Evolutionary conservation across 2,888 invertebrate species (phyloP).

Genomic region (Steinernema carpocapsae): DNA sequence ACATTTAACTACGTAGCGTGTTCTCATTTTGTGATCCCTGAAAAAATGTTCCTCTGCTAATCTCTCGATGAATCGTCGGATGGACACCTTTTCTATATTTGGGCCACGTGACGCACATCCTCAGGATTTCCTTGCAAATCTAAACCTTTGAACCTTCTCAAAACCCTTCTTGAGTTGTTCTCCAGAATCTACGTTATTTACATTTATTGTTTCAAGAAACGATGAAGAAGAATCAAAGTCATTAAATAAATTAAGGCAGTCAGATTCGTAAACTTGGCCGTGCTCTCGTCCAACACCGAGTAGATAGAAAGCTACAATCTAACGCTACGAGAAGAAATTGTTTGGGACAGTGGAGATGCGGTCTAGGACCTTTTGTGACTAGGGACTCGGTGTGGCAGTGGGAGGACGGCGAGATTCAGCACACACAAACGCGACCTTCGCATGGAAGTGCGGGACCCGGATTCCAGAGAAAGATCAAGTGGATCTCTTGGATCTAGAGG

Average conservation of each 20-base stretch:
- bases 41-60: too few species aligned
- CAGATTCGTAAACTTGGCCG: neutral
- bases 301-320: neutral
- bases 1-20: too few species aligned
- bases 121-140: too few species aligned
- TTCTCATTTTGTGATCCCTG: too few species aligned
- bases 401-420: constrained; percentile 1
- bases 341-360: neutral
- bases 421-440: neutral
- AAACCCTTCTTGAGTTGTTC: neutral
- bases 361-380: constrained; percentile 8
- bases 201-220: neutral
- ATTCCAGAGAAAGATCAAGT: neutral
- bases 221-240: neutral
- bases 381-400: constrained; percentile 15
- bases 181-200: neutral
- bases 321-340: neutral
- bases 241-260: constrained; percentile 15
- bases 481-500: constrained; percentile 1
- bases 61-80: too few species aligned
- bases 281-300: neutral
- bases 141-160: neutral
- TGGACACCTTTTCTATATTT: neutral
- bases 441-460: too few species aligned
- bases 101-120: constrained; percentile 5